A percentile compares a stretch with the other conserved stretches of the same genome.
Conservation (phyloP, 2,113 vertebrate species). For the Trogon surrucura region DNA sequence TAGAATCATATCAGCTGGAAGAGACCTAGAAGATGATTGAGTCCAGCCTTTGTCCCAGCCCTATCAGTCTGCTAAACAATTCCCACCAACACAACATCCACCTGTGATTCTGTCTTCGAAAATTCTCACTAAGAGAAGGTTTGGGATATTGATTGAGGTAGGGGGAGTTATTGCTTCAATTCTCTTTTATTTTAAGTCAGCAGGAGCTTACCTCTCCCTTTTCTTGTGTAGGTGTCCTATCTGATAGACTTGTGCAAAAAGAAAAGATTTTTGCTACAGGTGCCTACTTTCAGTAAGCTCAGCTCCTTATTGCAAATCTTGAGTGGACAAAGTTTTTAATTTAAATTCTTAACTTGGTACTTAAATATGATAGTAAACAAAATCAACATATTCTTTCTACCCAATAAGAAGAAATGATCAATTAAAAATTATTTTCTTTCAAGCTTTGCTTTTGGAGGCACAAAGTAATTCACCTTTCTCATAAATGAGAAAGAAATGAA, state of each 20-base stretch:
- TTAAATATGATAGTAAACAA: background rate
- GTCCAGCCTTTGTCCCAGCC: too few relatives aligned
- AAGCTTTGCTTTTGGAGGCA: background rate
- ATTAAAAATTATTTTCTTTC: background rate
- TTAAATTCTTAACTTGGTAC: background rate
- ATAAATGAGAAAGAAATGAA: background rate
- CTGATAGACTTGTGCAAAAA: background rate
- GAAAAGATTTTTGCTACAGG: background rate
- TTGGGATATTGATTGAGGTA: background rate
- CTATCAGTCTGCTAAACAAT: too few relatives aligned
- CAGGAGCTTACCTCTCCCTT: background rate
- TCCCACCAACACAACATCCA: too few relatives aligned
- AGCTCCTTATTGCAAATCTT: background rate
- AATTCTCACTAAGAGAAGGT: background rate
- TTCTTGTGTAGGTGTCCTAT: background rate
- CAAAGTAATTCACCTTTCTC: background rate
- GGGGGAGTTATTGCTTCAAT: background rate
- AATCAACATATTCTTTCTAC: background rate
- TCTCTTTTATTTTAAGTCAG: background rate
- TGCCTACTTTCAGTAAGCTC: background rate
- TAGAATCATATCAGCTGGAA: too few relatives aligned
- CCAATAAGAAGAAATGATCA: background rate
- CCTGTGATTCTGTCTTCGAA: background rate
- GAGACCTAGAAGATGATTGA: too few relatives aligned
- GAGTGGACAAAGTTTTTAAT: background rate